Base-by-base conservation (phyloP, 1,140 invertebrate genomes). In the Cydia amplana region DNA sequence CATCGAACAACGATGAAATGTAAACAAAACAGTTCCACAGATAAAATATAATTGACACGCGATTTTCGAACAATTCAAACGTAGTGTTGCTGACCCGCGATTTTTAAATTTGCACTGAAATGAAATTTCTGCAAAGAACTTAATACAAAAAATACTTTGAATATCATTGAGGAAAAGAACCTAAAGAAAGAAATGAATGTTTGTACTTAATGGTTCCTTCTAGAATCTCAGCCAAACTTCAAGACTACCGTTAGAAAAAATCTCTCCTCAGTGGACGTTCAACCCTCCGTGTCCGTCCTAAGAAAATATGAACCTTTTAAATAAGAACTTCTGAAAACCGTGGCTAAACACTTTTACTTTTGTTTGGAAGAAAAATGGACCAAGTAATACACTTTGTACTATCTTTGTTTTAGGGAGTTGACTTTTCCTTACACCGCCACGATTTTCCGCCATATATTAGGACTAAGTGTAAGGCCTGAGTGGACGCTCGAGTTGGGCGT, bases 331-430 rank as follows among this genome's bases (percentile, higher is more conserved):
- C 49, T 51, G 18, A 51, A 51, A 51, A 10, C 55, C 55, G 55
- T 12, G 55, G 55, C 55, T 60, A 23, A 60, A 60, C 55, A 60
- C 55, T 60, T 60, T 60, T 12, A 60, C 55, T 23, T 60, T 60
- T 60, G 9, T 60, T 60, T 23, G 55, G 55, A 60, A 60, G 55
- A 60, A 60, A 60, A 60, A 60, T 60, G 55, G 55, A 18, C 55
- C 20, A 20, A 60, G 55, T 60, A 60, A 60, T 60, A 60, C 55
- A 60, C n/a, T 60, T 60, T 60, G 55, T 60, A 60, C 9, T 23
- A 23, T 60, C 55, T 60, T 60, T 10, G 10, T n/a, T 60, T 23
- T 23, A 18, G 55, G 20, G 51, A 55, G 46, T 18, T 55, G n/a
- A 46, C n/a, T n/a, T 20, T 60, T 23, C 6, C 9, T 60, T 60